Base-by-base conservation (phyloP, 2,888 invertebrate genomes). In the Drepana falcataria region DNA sequence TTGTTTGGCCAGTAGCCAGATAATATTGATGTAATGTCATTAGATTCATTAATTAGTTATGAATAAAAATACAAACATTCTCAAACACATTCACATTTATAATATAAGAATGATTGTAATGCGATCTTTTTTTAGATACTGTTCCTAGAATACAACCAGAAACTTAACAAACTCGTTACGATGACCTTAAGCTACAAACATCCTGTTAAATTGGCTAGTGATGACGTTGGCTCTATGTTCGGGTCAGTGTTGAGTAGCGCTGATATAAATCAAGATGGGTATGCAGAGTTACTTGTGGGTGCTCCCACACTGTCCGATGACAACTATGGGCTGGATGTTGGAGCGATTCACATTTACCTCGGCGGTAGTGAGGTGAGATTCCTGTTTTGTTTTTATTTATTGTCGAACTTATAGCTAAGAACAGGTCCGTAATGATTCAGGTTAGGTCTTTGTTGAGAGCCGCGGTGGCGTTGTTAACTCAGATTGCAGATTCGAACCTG, bases 271-370 rank as follows among this genome's bases (percentile, higher is more conserved):
- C 66, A 66, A 0, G 94, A 94, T 65, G 85, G 82, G 0, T 77
- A 81, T 4, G 88, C 92, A 47, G 94, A 94, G 55, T 72, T 94
- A 4, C 59, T 94, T 0, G 92, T 94, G 0, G 93, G 93, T 0
- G 93, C 94, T 3, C 94, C 94, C 0, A 81, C 79, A 59, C 71
- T 81, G 9, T 67, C 71, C 1, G 61, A 66, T 0, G 60, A 71
- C 6, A 56, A 59, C 0, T 61, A 73, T 6, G 67, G 58, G 4
- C 81, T 66, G 48, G 93, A 94, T 58, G 83, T 86, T 63, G 94
- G 93, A 1, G 90, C 89, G n/a, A 78, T 93, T 6, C 90, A 92
- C 64, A 83, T 92, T 48, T 93, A 86, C 63, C 41, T 68, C 2
- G 81, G 79, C 35, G 75, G 79, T 0, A 55, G 65, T 33, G 9